These are phyloP conservation scores for Epinephelus coioides DNA, from an alignment of 2,797 vertebrate species.

Conservation along the genomic window DNA sequence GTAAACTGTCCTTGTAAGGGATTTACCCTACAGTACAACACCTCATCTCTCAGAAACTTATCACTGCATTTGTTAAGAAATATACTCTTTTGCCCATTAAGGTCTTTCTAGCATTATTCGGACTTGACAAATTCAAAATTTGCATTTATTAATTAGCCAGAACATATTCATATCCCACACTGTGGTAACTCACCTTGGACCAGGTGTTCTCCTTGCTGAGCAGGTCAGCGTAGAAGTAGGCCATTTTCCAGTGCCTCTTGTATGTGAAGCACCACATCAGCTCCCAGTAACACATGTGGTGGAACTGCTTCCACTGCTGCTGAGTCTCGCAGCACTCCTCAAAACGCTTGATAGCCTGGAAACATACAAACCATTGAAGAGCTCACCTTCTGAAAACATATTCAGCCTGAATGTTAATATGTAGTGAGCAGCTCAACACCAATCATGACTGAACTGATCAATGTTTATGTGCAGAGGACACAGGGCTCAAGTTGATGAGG, in stretches of 20 bases:
- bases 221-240: conserved; percentile 97
- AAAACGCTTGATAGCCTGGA: conserved; percentile 91
- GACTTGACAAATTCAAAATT: too few species aligned
- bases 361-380: conserved; percentile 7
- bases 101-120: too few species aligned
- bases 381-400: background rate
- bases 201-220: conserved; percentile 97
- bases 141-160: too few species aligned
- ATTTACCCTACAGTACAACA: too few species aligned
- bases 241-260: conserved; percentile 98
- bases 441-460: background rate
- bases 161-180: background rate
- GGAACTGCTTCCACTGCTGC: conserved; percentile 98
- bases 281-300: conserved; percentile 99
- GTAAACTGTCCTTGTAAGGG: too few species aligned
- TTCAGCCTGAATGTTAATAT: background rate
- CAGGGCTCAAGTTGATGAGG: background rate
- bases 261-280: conserved; percentile 99
- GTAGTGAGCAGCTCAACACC: background rate
- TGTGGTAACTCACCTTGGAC: conserved; percentile 90
- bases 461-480: background rate
- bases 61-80: too few species aligned
- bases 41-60: too few species aligned
- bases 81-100: too few species aligned
- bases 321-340: conserved; percentile 97